Conservation (phyloP, 2,797 vertebrate genomes). For the Sitta carolinensis region DNA sequence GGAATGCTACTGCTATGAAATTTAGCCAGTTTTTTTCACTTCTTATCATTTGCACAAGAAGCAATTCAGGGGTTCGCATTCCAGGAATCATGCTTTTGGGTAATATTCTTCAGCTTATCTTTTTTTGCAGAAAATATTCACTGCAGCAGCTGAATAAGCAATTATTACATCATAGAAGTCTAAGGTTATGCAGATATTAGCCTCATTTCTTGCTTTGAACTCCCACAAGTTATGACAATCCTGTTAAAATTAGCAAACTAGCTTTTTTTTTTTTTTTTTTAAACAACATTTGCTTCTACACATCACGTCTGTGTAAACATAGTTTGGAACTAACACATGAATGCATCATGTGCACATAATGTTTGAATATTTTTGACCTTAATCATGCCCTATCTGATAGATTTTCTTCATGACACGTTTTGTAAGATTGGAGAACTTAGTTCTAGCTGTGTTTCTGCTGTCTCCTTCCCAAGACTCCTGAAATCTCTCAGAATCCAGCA, state of each 20-base stretch:
- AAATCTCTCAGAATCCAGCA: background rate
- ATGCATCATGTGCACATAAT: background rate
- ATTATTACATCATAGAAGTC: slow-evolving; percentile 22
- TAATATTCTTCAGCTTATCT: slow-evolving; percentile 22
- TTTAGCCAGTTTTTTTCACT: background rate
- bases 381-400: background rate
- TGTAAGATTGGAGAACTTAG: background rate
- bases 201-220: slow-evolving; percentile 37
- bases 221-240: background rate
- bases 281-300: background rate
- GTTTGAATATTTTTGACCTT: background rate
- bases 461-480: background rate
- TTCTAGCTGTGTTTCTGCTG: background rate
- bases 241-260: background rate
- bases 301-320: background rate
- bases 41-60: slow-evolving; percentile 2
- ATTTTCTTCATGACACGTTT: background rate
- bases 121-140: slow-evolving; percentile 36
- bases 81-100: slow-evolving; percentile 5
- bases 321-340: background rate
- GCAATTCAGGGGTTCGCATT: background rate
- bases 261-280: background rate
- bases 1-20: background rate
- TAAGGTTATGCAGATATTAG: slow-evolving; percentile 16
- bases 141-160: slow-evolving; percentile 48